Base-by-base conservation (phyloP, 2,797 vertebrate genomes). In the Bucorvus abyssinicus region DNA sequence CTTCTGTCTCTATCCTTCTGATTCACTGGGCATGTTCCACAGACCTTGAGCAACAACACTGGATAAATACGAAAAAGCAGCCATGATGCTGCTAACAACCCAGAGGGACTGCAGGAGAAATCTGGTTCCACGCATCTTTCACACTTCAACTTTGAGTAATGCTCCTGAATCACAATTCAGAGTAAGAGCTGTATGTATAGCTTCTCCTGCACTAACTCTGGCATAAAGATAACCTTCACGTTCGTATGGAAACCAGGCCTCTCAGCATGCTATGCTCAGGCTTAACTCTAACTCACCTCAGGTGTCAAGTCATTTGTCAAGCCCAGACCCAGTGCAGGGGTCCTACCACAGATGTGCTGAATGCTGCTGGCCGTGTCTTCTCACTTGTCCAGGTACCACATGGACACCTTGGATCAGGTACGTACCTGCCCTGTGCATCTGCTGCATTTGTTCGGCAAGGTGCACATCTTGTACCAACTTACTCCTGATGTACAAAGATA, bases 381-480 rank as follows among this genome's bases (percentile, higher is more conserved):
- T 77, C 52, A 2, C 32, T 84, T 91, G 20, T n/a, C 23, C 42
- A 32, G 19, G 24, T n/a, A 40, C 23, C 45, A 11, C 0, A 0
- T 1, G 32, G 42, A 38, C 44, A 38, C 3, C 29, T 59, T 7
- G 3, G 29, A 12, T 27, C 45, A 53, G 42, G 26, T 36, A 10
- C 40, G 4, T 3, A 10, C 30, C 56, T 34, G 27, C 4, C 36
- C 57, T 17, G 18, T 27, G 29, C 47, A 50, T 12, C 47, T 73
- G 32, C 40, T 75, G 32, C 19, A 11, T 50, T 53, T 78, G 17
- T 47, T 38, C 38, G 42, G 27, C 45, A 47, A 61, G 22, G 6
- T 26, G 9, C 3, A 12, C 7, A 4, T 14, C 55, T 10, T 36
- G 11, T 12, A 70, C 11, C 16, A 8, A n/a, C 45, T 56, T 7